Evolutionary conservation across 1,140 invertebrate species (phyloP).

Genomic region (Drosophila dunni): DNA sequence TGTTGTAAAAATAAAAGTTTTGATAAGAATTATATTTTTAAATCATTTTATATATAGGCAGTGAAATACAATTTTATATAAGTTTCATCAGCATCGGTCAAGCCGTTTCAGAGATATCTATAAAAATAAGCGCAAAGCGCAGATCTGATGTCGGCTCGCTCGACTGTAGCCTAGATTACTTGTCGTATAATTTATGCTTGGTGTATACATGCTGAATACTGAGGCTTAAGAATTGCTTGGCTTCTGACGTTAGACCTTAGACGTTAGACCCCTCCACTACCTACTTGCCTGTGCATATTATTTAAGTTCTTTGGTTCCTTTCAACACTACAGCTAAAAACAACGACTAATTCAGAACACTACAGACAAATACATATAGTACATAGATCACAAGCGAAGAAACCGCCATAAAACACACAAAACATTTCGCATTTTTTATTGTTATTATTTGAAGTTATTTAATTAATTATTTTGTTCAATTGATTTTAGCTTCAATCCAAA

Average conservation of each 20-base stretch:
- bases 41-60: no score
- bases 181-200: neutral
- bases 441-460: neutral
- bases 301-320: conserved; percentile 4
- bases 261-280: conserved; percentile 18
- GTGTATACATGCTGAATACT: neutral
- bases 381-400: neutral
- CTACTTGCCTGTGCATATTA: conserved; percentile 25
- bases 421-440: conserved; percentile 5
- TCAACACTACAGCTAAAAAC: conserved; percentile 7
- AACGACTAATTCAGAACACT: neutral
- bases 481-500: conserved; percentile 51
- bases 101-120: no score
- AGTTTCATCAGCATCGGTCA: no score
- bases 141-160: no score
- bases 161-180: no score
- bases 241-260: conserved; percentile 10
- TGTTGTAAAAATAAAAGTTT: no score
- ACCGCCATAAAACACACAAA: neutral
- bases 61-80: no score
- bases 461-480: conserved; percentile 25
- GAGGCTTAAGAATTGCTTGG: conserved; percentile 18
- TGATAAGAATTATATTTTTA: no score
- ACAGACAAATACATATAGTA: neutral
- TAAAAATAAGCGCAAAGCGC: no score